These are phyloP conservation scores for Actinostola sp. DNA, from an alignment of 92 coral and sea anemone genomes.

Conservation along the genomic window DNA sequence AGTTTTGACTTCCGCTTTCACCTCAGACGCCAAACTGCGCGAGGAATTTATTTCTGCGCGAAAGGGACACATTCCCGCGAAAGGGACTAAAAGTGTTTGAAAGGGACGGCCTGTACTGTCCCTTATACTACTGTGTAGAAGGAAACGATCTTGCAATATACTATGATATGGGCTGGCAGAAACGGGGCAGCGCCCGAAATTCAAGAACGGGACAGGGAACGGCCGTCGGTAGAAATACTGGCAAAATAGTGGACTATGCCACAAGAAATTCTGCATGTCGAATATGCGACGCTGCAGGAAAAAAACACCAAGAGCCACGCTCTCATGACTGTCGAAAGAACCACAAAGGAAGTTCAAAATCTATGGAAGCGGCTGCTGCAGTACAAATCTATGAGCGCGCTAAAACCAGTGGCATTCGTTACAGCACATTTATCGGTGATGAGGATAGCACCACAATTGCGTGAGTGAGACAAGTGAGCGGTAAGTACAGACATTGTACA, in stretches of 20 bases:
- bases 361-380: conserved; percentile 22
- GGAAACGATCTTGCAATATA: too few species aligned
- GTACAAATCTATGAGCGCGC: conserved; percentile 19
- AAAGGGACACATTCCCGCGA: too few species aligned
- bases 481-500: background rate
- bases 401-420: background rate
- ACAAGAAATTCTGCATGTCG: conserved; percentile 10
- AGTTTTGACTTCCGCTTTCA: too few species aligned
- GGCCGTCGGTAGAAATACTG: conserved; percentile 3
- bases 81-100: too few species aligned
- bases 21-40: too few species aligned
- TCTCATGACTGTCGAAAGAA: background rate
- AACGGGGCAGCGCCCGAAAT: conserved; percentile 7
- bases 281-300: background rate
- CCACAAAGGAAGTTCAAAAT: conserved; percentile 7
- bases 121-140: too few species aligned
- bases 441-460: conserved; percentile 22
- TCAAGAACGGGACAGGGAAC: conserved; percentile 10
- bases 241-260: conserved; percentile 7
- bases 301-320: background rate
- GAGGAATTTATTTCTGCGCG: too few species aligned
- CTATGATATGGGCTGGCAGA: too few species aligned
- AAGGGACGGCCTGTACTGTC: too few species aligned
- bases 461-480: background rate
- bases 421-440: conserved; percentile 2